Base-by-base conservation (phyloP, 64 coral and sea anemone genomes). In the Platygyra sinensis region DNA sequence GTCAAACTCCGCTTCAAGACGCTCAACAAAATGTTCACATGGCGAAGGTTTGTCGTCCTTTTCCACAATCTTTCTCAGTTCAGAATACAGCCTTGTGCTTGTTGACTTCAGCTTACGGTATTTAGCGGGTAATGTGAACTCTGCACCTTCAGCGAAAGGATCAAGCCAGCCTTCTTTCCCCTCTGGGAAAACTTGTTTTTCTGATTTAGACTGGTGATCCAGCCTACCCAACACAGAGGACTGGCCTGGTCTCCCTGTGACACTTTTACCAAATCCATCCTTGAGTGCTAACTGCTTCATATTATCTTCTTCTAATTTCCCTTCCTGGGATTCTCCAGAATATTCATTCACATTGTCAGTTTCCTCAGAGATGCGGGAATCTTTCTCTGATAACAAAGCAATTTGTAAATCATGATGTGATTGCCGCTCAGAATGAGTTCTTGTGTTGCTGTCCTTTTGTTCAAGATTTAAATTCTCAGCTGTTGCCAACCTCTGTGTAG, bases 51-150 rank as follows among this genome's bases (percentile, higher is more conserved):
- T 50, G 32, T 84, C 62, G 18, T 32, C 24, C 17, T 84, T 71
- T 46, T 72, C 62, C 24, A 60, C 24, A 10, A 72, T 51, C 8
- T 29, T 72, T 25, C 42, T 46, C 11, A 85, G 38, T 72, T 85
- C 81, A 51, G 81, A 85, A n/a, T 85, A 85, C 22, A 85, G 62
- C 24, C 63, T 46, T 5, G 24, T 5, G 38, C 62, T 72, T 85
- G 81, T 52, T 71, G 63, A 61, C 25, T 85, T 85, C 39, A 85
- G 39, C 67, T 71, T 85, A 38, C 81, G 81, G 49, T 85, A 85
- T 46, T 85, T 85, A 67, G 36, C 39, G 17, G 81, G 81, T 52
- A 85, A 71, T 36, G 22, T 20, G 27, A 71, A 64, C 67, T 85
- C 81, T 22, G 39, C 19, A n/a, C 32, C 63, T 71, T 72, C 38